These are phyloP conservation scores for Drosophila novamexicana DNA, from an alignment of 1,140 invertebrate species.

Conservation along the genomic window DNA sequence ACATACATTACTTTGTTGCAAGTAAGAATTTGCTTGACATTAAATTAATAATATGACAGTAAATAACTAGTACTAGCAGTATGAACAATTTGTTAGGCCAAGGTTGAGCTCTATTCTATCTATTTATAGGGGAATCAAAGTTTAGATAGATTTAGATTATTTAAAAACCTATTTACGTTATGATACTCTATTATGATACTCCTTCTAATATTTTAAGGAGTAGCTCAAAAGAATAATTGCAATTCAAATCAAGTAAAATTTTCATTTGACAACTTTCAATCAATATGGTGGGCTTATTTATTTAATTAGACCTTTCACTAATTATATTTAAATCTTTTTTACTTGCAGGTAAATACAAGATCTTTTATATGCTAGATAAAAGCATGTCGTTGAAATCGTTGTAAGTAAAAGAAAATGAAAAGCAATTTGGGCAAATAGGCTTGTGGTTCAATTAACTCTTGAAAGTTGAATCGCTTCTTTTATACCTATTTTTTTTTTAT, in stretches of 20 bases:
- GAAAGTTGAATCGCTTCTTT: slow-evolving; percentile 15
- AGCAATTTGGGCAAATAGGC: slow-evolving; percentile 32
- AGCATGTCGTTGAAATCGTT: background rate
- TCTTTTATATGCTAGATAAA: background rate
- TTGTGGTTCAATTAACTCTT: slow-evolving; percentile 70
- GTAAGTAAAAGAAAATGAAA: slow-evolving; percentile 9
- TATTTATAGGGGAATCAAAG: no score
- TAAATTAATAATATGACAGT: background rate
- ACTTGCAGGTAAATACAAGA: slow-evolving; percentile 42
- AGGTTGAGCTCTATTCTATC: no score
- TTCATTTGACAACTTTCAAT: no score
- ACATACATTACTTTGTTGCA: background rate
- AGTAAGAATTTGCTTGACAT: background rate
- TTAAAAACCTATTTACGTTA: no score
- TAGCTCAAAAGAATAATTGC: no score
- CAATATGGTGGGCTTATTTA: background rate
- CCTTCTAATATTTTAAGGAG: no score
- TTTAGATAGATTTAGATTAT: no score
- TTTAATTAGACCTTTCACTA: background rate
- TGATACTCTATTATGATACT: no score
- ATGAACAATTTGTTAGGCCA: background rate
- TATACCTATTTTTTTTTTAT: slow-evolving; percentile 9
- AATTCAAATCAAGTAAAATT: no score
- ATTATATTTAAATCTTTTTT: slow-evolving; percentile 12
- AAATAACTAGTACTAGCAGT: background rate